These are phyloP conservation scores for Acronicta alni DNA, from an alignment of 2,888 invertebrate genomes.

Conservation along the genomic window DNA sequence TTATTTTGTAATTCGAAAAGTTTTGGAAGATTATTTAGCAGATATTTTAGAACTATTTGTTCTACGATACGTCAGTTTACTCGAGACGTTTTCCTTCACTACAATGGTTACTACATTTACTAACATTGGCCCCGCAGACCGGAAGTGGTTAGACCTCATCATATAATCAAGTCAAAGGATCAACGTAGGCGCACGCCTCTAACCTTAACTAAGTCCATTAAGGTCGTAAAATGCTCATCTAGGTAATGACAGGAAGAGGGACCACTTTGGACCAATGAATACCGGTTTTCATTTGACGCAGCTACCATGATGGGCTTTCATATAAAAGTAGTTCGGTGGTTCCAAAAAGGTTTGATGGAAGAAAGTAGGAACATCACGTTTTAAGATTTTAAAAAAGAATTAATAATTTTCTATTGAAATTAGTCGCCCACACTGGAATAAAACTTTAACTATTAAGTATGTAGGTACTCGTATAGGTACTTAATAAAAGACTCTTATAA, in stretches of 20 bases:
- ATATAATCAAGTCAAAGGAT: constrained; percentile 58
- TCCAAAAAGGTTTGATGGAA: not conserved
- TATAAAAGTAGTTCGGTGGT: not conserved
- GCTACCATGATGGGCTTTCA: constrained; percentile 11
- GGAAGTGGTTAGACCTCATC: constrained; percentile 57
- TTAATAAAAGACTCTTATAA: too few relatives aligned
- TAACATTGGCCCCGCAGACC: constrained; percentile 9
- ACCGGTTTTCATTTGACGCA: constrained; percentile 27
- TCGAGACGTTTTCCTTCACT: not conserved
- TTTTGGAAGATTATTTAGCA: too few relatives aligned
- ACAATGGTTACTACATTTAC: not conserved
- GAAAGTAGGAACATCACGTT: too few relatives aligned
- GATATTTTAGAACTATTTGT: too few relatives aligned
- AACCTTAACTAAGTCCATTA: constrained; percentile 58
- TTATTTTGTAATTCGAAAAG: too few relatives aligned
- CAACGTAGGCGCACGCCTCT: constrained; percentile 34
- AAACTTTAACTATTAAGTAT: too few relatives aligned
- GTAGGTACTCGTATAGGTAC: too few relatives aligned
- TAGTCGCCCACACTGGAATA: too few relatives aligned
- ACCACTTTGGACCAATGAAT: constrained; percentile 50
- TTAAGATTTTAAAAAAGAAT: too few relatives aligned
- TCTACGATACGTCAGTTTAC: not conserved
- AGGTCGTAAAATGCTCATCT: constrained; percentile 59
- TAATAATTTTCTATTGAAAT: too few relatives aligned
- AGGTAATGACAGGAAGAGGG: constrained; percentile 72